Evolutionary conservation across 1,140 invertebrate genomes (phyloP).

Genomic region (Coenobita brevimanus): DNA sequence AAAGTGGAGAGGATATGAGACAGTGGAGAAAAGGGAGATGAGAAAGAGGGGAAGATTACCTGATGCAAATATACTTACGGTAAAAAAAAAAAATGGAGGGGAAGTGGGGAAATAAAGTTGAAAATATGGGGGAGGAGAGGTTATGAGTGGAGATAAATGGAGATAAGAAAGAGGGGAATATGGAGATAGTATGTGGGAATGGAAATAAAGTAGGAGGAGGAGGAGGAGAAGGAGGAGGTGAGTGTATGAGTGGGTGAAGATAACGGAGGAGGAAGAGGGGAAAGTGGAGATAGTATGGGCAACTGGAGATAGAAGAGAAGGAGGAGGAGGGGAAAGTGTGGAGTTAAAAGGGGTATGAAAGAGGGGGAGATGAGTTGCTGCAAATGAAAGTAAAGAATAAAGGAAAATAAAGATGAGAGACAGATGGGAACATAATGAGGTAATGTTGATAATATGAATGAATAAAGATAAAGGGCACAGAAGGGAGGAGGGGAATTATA

Average conservation of each 20-base stretch:
- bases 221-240: neutral
- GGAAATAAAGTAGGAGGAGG: neutral
- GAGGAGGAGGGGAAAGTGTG: too few relatives aligned
- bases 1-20: too few relatives aligned
- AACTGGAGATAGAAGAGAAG: too few relatives aligned
- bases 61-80: too few relatives aligned
- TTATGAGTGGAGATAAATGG: neutral
- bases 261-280: neutral
- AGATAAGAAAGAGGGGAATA: neutral
- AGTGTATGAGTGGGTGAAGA: neutral
- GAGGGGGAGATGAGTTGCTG: neutral
- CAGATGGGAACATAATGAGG: neutral
- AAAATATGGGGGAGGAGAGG: neutral
- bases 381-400: too few relatives aligned
- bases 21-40: too few relatives aligned
- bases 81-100: too few relatives aligned
- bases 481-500: neutral
- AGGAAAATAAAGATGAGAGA: neutral
- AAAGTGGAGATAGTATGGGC: neutral
- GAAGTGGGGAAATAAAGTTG: too few relatives aligned
- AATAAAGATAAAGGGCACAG: neutral
- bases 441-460: neutral
- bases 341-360: neutral
- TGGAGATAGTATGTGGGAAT: neutral
- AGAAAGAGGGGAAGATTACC: too few relatives aligned